A percentile compares a stretch with the other conserved stretches of the same genome.
These are phyloP conservation scores for Tribolium freemani DNA, from an alignment of 2,888 invertebrate species.

Conservation along the genomic window DNA sequence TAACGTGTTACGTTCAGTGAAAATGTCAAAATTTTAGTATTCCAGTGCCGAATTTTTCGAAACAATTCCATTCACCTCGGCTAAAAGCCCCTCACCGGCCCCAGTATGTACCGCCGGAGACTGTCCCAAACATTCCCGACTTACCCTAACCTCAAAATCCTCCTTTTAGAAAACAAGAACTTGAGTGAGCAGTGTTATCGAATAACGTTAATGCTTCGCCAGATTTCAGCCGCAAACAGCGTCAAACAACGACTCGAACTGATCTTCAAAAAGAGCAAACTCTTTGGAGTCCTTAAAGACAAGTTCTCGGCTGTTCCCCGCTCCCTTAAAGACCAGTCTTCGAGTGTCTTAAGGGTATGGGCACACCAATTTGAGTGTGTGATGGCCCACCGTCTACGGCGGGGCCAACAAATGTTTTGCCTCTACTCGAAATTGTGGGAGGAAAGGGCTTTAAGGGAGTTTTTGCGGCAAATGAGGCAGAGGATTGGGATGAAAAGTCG, in stretches of 20 bases:
- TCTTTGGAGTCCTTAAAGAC: conserved; percentile 43
- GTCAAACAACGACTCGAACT: conserved; percentile 48
- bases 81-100: not conserved
- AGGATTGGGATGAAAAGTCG: conserved; percentile 68
- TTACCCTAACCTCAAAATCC: conserved; percentile 61
- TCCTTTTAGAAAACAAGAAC: conserved; percentile 49
- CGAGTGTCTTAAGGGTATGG: conserved; percentile 71
- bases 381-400: conserved; percentile 73
- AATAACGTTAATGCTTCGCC: conserved; percentile 53
- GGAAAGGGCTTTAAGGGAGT: conserved; percentile 71
- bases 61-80: conserved; percentile 13
- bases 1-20: conserved; percentile 32
- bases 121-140: conserved; percentile 50
- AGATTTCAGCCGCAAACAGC: conserved; percentile 50
- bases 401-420: conserved; percentile 75
- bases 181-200: conserved; percentile 43
- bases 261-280: conserved; percentile 47
- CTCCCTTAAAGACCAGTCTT: conserved; percentile 68
- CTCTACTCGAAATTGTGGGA: conserved; percentile 77
- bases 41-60: conserved; percentile 13
- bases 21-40: conserved; percentile 44
- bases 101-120: conserved; percentile 52
- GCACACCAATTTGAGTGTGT: conserved; percentile 72
- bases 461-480: conserved; percentile 68
- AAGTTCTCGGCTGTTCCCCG: conserved; percentile 46